Conservation (phyloP, 2,113 vertebrate species). For the Scomber colias region DNA sequence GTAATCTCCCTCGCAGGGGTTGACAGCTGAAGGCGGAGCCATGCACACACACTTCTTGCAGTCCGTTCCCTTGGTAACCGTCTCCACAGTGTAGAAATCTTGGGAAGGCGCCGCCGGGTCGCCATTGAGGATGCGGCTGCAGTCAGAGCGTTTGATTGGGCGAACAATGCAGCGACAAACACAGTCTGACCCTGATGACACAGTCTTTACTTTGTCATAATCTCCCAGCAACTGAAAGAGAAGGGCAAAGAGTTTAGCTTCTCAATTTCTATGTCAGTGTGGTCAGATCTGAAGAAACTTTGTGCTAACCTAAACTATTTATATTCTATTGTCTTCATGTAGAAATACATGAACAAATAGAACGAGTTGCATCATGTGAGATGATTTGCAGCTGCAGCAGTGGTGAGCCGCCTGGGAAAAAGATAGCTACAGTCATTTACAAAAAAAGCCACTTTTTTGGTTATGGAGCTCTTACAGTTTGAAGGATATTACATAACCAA, state of each 20-base stretch:
- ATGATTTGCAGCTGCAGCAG: constrained; percentile 50
- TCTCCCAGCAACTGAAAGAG: constrained; percentile 88
- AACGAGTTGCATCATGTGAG: constrained; percentile 1
- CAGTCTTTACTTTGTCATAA: constrained; percentile 95
- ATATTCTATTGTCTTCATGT: neutral
- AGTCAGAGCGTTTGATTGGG: constrained; percentile 90
- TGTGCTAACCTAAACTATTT: no score
- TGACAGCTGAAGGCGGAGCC: constrained; percentile 92
- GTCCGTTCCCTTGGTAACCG: constrained; percentile 91
- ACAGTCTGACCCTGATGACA: constrained; percentile 92
- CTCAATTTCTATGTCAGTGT: neutral
- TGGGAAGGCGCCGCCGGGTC: constrained; percentile 63
- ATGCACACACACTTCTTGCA: constrained; percentile 95
- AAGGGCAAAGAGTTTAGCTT: neutral
- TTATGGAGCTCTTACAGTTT: constrained; percentile 57
- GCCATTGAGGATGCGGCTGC: constrained; percentile 84
- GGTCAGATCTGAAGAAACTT: neutral
- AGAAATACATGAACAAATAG: neutral
- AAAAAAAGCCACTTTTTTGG: constrained; percentile 54
- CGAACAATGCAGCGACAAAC: constrained; percentile 93
- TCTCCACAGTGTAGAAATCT: constrained; percentile 93
- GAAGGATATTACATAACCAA: constrained; percentile 66
- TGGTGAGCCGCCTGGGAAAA: constrained; percentile 26
- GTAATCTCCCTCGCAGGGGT: constrained; percentile 95
- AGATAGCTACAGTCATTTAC: constrained; percentile 34